Evolutionary conservation across 1,140 invertebrate genomes (phyloP).

Genomic region (Macrobrachium nipponense): DNA sequence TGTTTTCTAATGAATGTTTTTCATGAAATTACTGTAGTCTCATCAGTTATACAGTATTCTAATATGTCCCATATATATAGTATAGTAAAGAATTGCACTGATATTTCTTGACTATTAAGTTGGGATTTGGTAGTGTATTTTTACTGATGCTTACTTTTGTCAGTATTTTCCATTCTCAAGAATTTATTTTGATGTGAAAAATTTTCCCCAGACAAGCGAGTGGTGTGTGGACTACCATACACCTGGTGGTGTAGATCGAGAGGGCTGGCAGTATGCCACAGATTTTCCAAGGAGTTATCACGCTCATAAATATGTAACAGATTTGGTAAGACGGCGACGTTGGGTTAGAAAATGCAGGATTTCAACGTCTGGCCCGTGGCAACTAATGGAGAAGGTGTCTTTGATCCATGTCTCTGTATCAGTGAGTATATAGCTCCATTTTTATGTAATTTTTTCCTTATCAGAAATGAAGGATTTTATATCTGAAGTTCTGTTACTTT

Average conservation of each 20-base stretch:
- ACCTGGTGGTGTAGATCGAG: constrained; percentile 87
- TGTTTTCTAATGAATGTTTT: too few species aligned
- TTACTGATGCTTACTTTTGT: background rate
- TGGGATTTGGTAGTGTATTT: too few species aligned
- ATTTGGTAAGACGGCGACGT: constrained; percentile 85
- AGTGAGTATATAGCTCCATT: constrained; percentile 72
- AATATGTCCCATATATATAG: too few species aligned
- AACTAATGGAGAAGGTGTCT: constrained; percentile 84
- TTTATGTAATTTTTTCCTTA: constrained; percentile 80
- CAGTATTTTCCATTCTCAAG: background rate
- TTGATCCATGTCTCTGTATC: constrained; percentile 84
- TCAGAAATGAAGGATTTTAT: constrained; percentile 75
- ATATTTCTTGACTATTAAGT: too few species aligned
- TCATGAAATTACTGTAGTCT: too few species aligned
- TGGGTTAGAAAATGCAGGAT: constrained; percentile 88
- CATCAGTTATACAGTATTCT: too few species aligned
- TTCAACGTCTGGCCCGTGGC: constrained; percentile 87
- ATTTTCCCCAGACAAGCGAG: constrained; percentile 78
- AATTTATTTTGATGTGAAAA: too few species aligned
- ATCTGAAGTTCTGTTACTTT: too few species aligned
- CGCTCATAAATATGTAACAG: constrained; percentile 85
- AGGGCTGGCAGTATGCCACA: constrained; percentile 94
- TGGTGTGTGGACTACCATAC: constrained; percentile 91
- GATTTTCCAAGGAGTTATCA: constrained; percentile 91
- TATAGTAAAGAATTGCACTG: too few species aligned